Evolutionary conservation across 2,888 invertebrate genomes (phyloP).

Genomic region (Dione juno): DNA sequence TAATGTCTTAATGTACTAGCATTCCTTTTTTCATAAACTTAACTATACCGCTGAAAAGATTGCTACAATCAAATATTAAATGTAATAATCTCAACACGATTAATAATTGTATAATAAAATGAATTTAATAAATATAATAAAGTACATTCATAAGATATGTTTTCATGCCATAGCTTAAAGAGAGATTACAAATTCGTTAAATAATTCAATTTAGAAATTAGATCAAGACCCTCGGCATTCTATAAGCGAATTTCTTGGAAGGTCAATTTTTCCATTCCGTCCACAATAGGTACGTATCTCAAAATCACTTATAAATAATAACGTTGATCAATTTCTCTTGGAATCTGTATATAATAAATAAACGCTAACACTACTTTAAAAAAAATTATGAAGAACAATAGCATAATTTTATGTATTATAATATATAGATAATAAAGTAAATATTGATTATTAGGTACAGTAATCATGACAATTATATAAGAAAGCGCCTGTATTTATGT

Average conservation of each 20-base stretch:
- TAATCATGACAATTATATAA: too few species aligned
- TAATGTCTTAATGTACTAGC: background rate
- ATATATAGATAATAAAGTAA: too few species aligned
- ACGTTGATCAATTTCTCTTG: background rate
- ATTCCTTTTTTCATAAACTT: background rate
- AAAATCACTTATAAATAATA: conserved; percentile 19
- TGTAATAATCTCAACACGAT: background rate
- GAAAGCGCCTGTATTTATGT: too few species aligned
- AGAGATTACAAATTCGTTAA: conserved; percentile 19
- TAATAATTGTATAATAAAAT: background rate
- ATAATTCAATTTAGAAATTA: conserved; percentile 16
- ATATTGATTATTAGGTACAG: too few species aligned
- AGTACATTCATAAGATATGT: conserved; percentile 3
- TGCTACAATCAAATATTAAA: background rate
- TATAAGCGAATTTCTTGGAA: conserved; percentile 11
- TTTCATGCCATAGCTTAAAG: conserved; percentile 1
- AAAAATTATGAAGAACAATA: background rate
- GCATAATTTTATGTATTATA: too few species aligned
- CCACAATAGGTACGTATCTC: conserved; percentile 9
- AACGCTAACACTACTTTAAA: background rate
- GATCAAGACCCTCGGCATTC: conserved; percentile 16
- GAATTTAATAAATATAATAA: background rate
- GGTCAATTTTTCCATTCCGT: conserved; percentile 12
- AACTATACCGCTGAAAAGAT: background rate
- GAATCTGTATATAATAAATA: background rate